A percentile compares a stretch with the other conserved stretches of the same genome.
These are phyloP conservation scores for Leucania comma DNA, from an alignment of 2,888 invertebrate species.

Conservation along the genomic window DNA sequence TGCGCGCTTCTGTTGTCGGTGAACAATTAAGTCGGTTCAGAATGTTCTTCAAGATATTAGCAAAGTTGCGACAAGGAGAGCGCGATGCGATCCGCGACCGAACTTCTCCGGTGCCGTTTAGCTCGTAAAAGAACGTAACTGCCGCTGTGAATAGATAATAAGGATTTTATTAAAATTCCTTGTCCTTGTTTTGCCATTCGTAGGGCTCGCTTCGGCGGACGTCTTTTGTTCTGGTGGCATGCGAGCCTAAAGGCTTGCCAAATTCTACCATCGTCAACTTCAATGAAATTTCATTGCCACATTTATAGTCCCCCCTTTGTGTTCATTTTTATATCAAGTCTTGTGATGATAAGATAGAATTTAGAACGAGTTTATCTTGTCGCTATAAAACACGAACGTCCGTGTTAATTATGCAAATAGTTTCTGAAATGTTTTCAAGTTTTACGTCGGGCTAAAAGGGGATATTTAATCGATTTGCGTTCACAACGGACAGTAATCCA, in stretches of 20 bases:
- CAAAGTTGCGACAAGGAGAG: constrained; percentile 78
- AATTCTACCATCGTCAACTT: constrained; percentile 75
- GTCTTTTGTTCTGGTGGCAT: constrained; percentile 84
- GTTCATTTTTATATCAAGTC: constrained; percentile 73
- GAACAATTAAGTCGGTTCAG: constrained; percentile 77
- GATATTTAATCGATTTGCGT: constrained; percentile 20
- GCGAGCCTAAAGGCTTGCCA: constrained; percentile 77
- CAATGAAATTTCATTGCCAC: constrained; percentile 80
- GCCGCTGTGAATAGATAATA: constrained; percentile 88
- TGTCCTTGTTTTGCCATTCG: constrained; percentile 85
- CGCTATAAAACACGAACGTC: constrained; percentile 47
- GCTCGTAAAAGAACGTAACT: constrained; percentile 87
- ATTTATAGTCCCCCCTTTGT: constrained; percentile 75
- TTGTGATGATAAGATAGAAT: constrained; percentile 67
- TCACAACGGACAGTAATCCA: constrained; percentile 24
- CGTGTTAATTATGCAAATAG: constrained; percentile 49
- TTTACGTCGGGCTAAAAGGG: constrained; percentile 23
- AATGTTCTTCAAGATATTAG: constrained; percentile 81
- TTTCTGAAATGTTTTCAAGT: constrained; percentile 31
- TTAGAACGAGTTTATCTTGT: constrained; percentile 66
- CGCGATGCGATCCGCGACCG: constrained; percentile 75
- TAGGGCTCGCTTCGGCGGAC: constrained; percentile 73
- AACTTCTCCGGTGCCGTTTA: constrained; percentile 79
- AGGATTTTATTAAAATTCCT: constrained; percentile 90
- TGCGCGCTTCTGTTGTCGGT: constrained; percentile 69